Percentiles rank a stretch among this genome's conserved stretches.
phyloP scores from a whole-genome alignment of 2,797 vertebrate species.

The Rousettus madagascariensis region DNA sequence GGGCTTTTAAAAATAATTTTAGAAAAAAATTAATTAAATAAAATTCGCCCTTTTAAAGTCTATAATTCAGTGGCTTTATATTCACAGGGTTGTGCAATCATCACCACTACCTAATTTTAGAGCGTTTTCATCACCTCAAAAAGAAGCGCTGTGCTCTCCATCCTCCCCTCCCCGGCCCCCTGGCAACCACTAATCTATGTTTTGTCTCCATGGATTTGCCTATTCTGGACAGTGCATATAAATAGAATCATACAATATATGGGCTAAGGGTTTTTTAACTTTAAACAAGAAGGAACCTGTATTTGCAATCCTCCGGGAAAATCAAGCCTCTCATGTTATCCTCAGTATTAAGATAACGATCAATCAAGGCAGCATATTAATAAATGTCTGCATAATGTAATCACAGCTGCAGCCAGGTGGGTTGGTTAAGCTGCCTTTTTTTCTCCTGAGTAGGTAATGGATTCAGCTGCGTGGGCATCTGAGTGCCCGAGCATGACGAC shows the following conservation, averaged over 20 bases:
- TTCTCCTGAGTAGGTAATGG: neutral
- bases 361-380: conserved; percentile 52
- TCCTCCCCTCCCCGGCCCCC: no score
- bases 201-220: neutral
- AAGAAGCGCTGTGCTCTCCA: neutral
- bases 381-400: conserved; percentile 58
- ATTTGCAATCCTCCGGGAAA: conserved; percentile 28
- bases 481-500: neutral
- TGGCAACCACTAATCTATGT: neutral
- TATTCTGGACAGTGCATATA: neutral
- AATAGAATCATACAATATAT: neutral
- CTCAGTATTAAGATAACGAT: conserved; percentile 59
- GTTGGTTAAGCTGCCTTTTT: neutral
- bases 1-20: neutral
- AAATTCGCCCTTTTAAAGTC: neutral
- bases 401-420: conserved; percentile 50
- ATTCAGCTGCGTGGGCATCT: neutral
- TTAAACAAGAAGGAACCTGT: conserved; percentile 52
- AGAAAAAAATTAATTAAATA: neutral
- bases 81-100: neutral
- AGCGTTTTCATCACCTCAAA: neutral
- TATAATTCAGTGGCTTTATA: neutral
- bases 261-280: conserved; percentile 20
- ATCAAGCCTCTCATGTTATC: conserved; percentile 31
- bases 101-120: neutral